These are phyloP conservation scores for Pseudorasbora parva DNA, from an alignment of 2,113 vertebrate genomes.

Conservation along the genomic window DNA sequence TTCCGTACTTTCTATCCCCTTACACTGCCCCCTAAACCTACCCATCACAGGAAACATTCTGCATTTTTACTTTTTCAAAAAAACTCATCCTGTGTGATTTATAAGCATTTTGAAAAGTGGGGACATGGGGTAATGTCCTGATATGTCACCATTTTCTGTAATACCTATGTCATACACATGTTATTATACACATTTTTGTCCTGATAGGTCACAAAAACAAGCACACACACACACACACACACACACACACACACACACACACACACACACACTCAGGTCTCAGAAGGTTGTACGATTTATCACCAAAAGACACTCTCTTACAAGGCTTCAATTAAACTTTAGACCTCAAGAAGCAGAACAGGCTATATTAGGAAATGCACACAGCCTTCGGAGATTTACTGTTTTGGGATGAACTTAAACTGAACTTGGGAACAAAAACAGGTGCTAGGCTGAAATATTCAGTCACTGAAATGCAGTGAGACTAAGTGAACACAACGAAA, in stretches of 20 bases:
- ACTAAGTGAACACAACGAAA: neutral
- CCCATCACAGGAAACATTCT: no score
- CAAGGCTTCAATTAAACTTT: neutral
- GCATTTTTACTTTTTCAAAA: no score
- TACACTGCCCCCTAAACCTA: no score
- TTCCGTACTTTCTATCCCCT: no score
- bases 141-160: no score
- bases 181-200: no score
- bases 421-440: constrained; percentile 31
- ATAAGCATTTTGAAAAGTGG: no score
- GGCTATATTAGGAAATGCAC: constrained; percentile 1
- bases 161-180: no score
- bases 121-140: no score
- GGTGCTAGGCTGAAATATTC: neutral
- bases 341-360: neutral
- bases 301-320: neutral
- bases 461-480: neutral
- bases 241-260: constrained; percentile 1
- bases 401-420: neutral
- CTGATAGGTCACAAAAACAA: no score
- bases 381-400: neutral
- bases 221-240: neutral
- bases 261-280: neutral
- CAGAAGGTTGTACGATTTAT: neutral
- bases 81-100: no score